Evolutionary conservation across 1,140 invertebrate species (phyloP), one percentile per base, ranked within the genome.

Genomic region (Drepana arcuata): DNA sequence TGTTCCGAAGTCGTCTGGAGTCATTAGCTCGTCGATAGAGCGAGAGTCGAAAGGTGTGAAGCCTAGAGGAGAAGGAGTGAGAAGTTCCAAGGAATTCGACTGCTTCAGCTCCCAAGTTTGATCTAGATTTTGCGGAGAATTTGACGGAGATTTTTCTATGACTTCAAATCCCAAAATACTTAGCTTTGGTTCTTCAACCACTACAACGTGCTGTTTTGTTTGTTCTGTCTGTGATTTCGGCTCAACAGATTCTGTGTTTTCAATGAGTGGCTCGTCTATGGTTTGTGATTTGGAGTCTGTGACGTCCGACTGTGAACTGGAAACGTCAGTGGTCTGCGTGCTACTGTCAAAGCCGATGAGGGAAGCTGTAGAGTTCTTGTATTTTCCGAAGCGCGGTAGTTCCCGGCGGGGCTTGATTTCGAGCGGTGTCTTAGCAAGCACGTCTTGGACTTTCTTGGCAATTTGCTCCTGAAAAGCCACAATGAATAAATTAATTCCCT

Each of bases 351-450:
- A 34, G 32, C 74, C 70, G 12, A 74, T 60, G 14, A 77, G 60
- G 0, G 68, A 49, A 1, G 46, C 41, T 0, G 48, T 41, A 39
- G 9, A 53, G 43, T 6, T 45, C 49, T 16, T 64, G 41, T 3
- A 62, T 10, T 57, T 59, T 1, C 62, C 57, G 1, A 81, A 41
- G 0, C 57, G 48, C 0, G 72, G 69, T 9, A 89, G 87, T 11
- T 88, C 86, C 58, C 89, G 90, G 16, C 88, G 87, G 5, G 89
- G 89, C 48, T 88, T 88, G 37, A 94, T 88, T 16, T 88, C 86
- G 2, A 94, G 75, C 1, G 93, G 93, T 0, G 90, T 91, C 46
- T 88, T 86, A 10, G 86, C 78, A 16, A 93, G 68, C 1, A 91
- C 88, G 10, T 85, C 83, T 29, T 87, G 78, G 4, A 94, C 89